A percentile compares a stretch with the other conserved stretches of the same genome.
These are phyloP conservation scores for Pollenia labialis DNA, from an alignment of 2,888 invertebrate species.

Conservation along the genomic window DNA sequence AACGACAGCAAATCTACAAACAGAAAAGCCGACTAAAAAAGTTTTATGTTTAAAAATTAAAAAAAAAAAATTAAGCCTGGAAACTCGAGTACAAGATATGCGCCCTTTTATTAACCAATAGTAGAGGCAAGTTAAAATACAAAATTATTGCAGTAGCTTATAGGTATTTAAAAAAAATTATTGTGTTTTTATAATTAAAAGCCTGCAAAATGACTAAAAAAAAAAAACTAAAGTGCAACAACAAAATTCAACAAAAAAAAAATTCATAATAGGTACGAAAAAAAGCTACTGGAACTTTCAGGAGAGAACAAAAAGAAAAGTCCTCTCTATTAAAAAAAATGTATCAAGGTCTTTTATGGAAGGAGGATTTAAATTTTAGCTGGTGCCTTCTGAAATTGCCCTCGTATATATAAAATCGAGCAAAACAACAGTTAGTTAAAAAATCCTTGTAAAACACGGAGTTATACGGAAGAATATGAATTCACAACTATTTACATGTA, in stretches of 20 bases:
- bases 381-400: too few species aligned
- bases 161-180: neutral
- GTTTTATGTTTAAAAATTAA: constrained; percentile 32
- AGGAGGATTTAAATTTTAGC: neutral
- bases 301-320: neutral
- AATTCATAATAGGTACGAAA: neutral
- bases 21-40: constrained; percentile 55
- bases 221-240: constrained; percentile 37
- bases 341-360: neutral
- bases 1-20: constrained; percentile 40
- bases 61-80: constrained; percentile 1
- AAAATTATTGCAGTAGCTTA: constrained; percentile 43
- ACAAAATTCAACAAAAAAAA: neutral
- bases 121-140: constrained; percentile 6
- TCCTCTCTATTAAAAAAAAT: neutral
- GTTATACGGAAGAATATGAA: constrained; percentile 30
- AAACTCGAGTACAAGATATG: constrained; percentile 37
- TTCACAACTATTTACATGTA: neutral
- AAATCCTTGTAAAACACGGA: constrained; percentile 25
- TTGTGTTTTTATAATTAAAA: neutral
- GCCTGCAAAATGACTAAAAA: constrained; percentile 15
- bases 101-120: constrained; percentile 48
- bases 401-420: neutral
- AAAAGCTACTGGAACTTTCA: neutral
- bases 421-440: neutral